Base-by-base conservation (phyloP, 2,797 vertebrate genomes). In the Prunella strophiata region DNA sequence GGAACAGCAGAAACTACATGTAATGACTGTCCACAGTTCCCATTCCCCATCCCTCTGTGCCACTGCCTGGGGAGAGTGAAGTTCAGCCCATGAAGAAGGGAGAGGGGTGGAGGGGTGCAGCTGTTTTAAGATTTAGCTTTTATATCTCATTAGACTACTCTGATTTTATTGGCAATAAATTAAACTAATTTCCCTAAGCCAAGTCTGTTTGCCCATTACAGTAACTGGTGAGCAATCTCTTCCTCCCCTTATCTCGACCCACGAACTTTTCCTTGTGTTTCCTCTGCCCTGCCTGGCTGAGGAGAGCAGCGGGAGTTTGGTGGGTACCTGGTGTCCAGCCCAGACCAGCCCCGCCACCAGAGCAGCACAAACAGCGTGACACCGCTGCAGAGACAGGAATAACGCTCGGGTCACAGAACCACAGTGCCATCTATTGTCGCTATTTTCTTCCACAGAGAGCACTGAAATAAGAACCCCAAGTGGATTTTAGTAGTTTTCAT, bases 351-450 rank as follows among this genome's bases (percentile, higher is more conserved):
- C 40, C 72, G 12, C 4, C 4, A 10, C 21, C 52, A 11, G 11
- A 50, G 54, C 36, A 30, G 71, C 62, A 25, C 57, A 25, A 45
- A 43, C 32, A 42, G 62, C 22, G 19, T 2, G 29, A 51, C 16
- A 23, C 50, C 17, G 13, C 40, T 7, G 13, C 19, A 36, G 20
- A 29, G 32, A 6, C 48, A n/a, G 20, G 48, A 87, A 32, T 6
- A n/a, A 51, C 45, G 57, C 7, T 21, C 26, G n/a, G 75, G 89
- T 29, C 85, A 68, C 85, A 94, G 95, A 93, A 62, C 80, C 83
- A 85, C 85, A 97, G 83, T 67, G 93, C 96, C 97, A 97, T 91
- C 97, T 97, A 83, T 57, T 77, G 97, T 92, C 62, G 48, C 13
- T 3, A 68, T 57, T 91, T 76, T 76, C 58, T 40, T n/a, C 40